Evolutionary conservation across 2,797 vertebrate genomes (phyloP), one percentile per base, ranked within the genome.

Genomic region (Gadopsis marmoratus): DNA sequence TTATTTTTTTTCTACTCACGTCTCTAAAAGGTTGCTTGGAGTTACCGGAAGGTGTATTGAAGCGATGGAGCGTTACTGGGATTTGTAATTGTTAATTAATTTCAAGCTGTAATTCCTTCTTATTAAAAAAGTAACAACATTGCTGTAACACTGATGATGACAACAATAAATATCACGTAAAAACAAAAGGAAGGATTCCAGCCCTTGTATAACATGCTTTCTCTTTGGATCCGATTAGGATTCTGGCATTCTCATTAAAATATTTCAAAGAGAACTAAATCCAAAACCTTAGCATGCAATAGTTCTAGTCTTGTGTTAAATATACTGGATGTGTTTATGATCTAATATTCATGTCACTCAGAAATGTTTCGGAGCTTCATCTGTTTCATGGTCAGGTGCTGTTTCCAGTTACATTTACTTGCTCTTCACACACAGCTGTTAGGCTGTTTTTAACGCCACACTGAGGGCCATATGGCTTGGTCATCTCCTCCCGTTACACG

Each of bases 361-460:
- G 56, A 78, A 69, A 53, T 60, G 71, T 65, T 79, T 79, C 48
- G 19, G n/a, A 48, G 54, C 45, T 65, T 41, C 43, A 54, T 78
- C 70, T 35, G 67, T 60, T 37, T 75, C 64, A 37, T 72, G 79
- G 82, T 91, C 82, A 85, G 80, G 82, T 86, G 82, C 82, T 82
- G 54, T 63, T 26, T 85, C 81, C 55, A 79, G 78, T 89, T 88
- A 88, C 53, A 77, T 78, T 79, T 72, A 78, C 66, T 66, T 3
- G 21, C 69, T 84, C 70, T 63, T 71, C 78, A 76, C 86, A 59
- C 86, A 86, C 93, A 96, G 94, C 94, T 96, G 94, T 90, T 84
- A 61, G 66, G 85, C 93, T 93, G 93, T 94, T 96, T 95, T 95
- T 93, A 95, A 94, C 84, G 50, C 64, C 81, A 84, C 88, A 86